These are phyloP conservation scores for Endotricha flammealis DNA, from an alignment of 2,888 invertebrate species.

Conservation along the genomic window DNA sequence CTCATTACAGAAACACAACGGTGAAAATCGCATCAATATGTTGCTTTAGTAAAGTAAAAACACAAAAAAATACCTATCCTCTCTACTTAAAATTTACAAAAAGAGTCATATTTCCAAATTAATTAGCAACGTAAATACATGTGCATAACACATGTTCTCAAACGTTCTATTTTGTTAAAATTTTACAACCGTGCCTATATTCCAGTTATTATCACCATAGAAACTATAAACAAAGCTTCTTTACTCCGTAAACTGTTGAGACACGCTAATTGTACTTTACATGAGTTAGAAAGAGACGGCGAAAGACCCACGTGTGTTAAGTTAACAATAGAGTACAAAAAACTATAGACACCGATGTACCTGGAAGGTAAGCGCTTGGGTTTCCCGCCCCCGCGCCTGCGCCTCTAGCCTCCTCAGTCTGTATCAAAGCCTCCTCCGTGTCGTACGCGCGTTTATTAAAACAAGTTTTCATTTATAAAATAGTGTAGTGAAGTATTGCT, in stretches of 20 bases:
- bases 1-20: too few species aligned
- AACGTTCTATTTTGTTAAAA: conserved; percentile 31
- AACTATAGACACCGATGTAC: conserved; percentile 62
- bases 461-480: too few species aligned
- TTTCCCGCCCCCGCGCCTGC: conserved; percentile 49
- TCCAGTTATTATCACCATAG: conserved; percentile 44
- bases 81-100: too few species aligned
- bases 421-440: conserved; percentile 47
- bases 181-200: conserved; percentile 39
- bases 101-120: too few species aligned
- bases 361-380: conserved; percentile 60
- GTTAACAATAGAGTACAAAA: conserved; percentile 72
- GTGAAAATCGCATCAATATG: too few species aligned
- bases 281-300: conserved; percentile 45
- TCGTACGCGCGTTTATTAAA: conserved; percentile 39
- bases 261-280: conserved; percentile 25
- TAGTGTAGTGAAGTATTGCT: conserved; percentile 24
- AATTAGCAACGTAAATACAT: conserved; percentile 30
- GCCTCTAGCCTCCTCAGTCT: conserved; percentile 47
- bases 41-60: too few species aligned
- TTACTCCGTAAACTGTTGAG: conserved; percentile 34
- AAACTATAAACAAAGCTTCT: conserved; percentile 63
- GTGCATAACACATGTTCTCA: conserved; percentile 42
- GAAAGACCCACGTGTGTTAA: conserved; percentile 61
- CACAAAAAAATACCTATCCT: too few species aligned